Conservation (phyloP, 1,140 invertebrate species). For the Stratiolaelaps scimitus region DNA sequence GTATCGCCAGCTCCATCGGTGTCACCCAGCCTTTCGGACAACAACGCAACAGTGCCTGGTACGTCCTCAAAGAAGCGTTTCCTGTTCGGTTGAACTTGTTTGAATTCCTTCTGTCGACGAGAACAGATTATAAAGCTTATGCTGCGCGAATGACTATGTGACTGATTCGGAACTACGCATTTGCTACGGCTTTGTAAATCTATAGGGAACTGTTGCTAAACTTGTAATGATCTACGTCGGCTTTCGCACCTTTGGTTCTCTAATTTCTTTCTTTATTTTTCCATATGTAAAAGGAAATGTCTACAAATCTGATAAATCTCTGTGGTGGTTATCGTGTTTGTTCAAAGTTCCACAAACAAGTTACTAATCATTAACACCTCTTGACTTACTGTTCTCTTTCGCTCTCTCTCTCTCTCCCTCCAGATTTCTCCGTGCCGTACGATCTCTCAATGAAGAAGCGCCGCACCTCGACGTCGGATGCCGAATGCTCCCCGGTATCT, state of each 20-base stretch:
- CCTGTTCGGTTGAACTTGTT: too few relatives aligned
- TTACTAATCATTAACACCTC: not conserved
- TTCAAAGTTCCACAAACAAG: conserved; percentile 31
- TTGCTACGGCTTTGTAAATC: too few relatives aligned
- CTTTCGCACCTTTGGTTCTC: too few relatives aligned
- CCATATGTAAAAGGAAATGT: too few relatives aligned
- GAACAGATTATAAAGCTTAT: not conserved
- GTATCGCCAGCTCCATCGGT: conserved; percentile 1
- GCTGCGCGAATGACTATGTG: too few relatives aligned
- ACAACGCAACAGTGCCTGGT: conserved; percentile 31
- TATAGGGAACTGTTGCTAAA: too few relatives aligned
- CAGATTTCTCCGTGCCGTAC: conserved; percentile 33
- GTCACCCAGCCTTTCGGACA: conserved; percentile 6
- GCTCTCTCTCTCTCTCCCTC: too few relatives aligned
- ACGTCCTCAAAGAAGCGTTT: conserved; percentile 26
- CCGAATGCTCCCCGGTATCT: conserved; percentile 1
- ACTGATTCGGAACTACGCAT: too few relatives aligned
- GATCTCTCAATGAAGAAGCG: conserved; percentile 35
- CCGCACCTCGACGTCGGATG: conserved; percentile 1
- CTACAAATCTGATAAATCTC: not conserved
- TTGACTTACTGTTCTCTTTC: not conserved
- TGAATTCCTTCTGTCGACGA: not conserved
- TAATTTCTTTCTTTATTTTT: too few relatives aligned
- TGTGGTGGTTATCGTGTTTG: not conserved
- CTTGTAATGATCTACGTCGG: too few relatives aligned